These are phyloP conservation scores for Lepas anatifera DNA, from an alignment of 2,888 invertebrate genomes.

Conservation along the genomic window DNA sequence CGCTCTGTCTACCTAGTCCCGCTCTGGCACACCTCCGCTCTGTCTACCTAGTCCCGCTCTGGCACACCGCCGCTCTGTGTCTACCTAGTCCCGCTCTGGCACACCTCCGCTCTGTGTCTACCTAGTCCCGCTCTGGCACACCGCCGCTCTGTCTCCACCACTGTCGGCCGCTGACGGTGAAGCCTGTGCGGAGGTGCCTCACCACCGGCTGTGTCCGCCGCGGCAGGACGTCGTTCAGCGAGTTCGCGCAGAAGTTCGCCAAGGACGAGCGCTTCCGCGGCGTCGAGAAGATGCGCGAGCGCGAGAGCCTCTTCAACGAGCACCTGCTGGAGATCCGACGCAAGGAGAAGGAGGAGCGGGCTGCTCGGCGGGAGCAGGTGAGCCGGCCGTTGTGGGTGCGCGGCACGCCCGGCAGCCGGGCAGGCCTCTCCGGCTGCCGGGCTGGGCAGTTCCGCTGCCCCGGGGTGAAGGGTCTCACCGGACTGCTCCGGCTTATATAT, in stretches of 20 bases:
- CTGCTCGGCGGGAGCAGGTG: slow-evolving; percentile 88
- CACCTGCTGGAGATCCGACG: slow-evolving; percentile 82
- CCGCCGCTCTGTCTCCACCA: slow-evolving; percentile 15
- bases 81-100: no score
- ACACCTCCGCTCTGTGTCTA: no score
- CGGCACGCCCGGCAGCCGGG: background rate
- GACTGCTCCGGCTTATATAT: no score
- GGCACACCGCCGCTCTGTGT: no score
- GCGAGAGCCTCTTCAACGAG: slow-evolving; percentile 93
- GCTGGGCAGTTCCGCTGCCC: no score
- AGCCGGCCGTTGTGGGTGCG: no score
- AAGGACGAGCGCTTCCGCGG: slow-evolving; percentile 94
- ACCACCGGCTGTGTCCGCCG: slow-evolving; percentile 41
- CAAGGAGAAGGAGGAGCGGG: slow-evolving; percentile 92
- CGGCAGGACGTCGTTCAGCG: slow-evolving; percentile 82
- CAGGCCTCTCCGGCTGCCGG: no score
- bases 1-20: no score
- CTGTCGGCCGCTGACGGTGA: background rate
- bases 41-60: no score
- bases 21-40: no score
- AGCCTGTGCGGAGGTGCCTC: slow-evolving; percentile 14
- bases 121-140: no score
- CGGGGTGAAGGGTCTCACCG: no score
- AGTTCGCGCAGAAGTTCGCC: slow-evolving; percentile 85
- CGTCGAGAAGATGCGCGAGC: slow-evolving; percentile 92